Evolutionary conservation across 2,888 invertebrate genomes (phyloP), one percentile per base, ranked within the genome.

Genomic region (Luperina nickerlii): DNA sequence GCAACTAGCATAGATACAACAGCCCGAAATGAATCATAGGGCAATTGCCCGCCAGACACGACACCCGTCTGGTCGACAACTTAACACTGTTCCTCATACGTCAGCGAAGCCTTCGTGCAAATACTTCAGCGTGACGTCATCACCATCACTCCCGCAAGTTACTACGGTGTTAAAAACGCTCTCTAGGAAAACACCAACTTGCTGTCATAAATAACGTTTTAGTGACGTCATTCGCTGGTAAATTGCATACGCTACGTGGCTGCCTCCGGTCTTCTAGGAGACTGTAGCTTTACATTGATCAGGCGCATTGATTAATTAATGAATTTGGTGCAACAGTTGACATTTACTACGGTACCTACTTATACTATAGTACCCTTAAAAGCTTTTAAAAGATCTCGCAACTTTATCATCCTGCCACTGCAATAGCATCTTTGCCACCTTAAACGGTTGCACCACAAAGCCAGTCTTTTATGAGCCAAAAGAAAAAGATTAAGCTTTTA

Each of bases 401-500:
- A 60, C 20, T 27, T 7, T 66, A 32, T 24, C 74, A 73, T 74
- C 84, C 76, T 65, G 38, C 18, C 9, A 63, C 15, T 32, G n/a
- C 20, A 65, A 51, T 71, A 38, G 27, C 20, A 71, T 8, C 42
- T 27, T 69, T 77, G 60, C 24, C 83, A 74, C 42, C 66, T 65
- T 42, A 66, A 73, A 73, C 57, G 62, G 48, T 24, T 38, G 24
- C 67, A 72, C 60, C 54, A 79, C 73, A 84, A 74, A 73, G 27
- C 32, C 74, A 76, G 70, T 73, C 76, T 70, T 78, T 78, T 81
- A 71, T 57, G 15, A 20, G 18, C 45, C 65, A 75, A 65, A 68
- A 78, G 70, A 78, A 86, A 88, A 73, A 83, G 79, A 83, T 74
- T 82, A 82, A 78, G 65, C 73, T 76, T 42, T 24, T 62, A 60